Conservation (phyloP, 2,797 vertebrate genomes). For the Setipinna tenuifilis region DNA sequence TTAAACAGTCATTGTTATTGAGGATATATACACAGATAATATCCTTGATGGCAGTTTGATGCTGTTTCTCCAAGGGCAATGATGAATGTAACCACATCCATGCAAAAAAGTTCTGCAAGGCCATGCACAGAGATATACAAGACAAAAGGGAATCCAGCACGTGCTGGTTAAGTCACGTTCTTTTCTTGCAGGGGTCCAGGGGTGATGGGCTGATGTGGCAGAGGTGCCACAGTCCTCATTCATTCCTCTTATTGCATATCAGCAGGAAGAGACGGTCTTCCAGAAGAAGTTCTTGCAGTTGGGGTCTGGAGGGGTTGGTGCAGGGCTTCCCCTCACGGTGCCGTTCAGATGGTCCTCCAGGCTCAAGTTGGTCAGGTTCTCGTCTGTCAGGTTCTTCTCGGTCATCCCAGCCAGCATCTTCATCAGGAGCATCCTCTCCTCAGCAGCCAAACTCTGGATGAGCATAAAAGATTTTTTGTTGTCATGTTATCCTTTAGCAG, state of each 20-base stretch:
- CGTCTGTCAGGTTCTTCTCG: conserved; percentile 53
- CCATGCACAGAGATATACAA: background rate
- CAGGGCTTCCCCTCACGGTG: conserved; percentile 48
- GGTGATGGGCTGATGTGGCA: background rate
- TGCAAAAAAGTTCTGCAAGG: background rate
- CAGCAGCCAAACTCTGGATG: conserved; percentile 57
- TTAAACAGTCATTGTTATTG: background rate
- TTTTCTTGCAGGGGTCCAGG: background rate
- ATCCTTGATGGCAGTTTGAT: conserved; percentile 10
- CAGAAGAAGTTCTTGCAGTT: conserved; percentile 76
- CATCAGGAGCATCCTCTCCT: conserved; percentile 55
- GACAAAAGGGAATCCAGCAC: background rate
- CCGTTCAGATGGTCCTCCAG: conserved; percentile 29
- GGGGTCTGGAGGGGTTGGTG: conserved; percentile 49
- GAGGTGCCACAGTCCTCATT: background rate
- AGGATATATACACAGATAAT: conserved; percentile 7
- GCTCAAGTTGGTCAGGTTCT: conserved; percentile 32
- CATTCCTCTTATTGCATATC: too few relatives aligned
- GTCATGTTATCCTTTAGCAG: background rate
- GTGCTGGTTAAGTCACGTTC: background rate
- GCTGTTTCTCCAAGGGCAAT: background rate
- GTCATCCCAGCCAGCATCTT: conserved; percentile 61
- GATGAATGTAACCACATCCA: background rate
- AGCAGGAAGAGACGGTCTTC: conserved; percentile 78
- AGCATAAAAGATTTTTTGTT: conserved; percentile 28